A percentile compares a stretch with the other conserved stretches of the same genome.
These are phyloP conservation scores for Eupeodes latifasciatus DNA, from an alignment of 2,888 invertebrate genomes.

Conservation along the genomic window DNA sequence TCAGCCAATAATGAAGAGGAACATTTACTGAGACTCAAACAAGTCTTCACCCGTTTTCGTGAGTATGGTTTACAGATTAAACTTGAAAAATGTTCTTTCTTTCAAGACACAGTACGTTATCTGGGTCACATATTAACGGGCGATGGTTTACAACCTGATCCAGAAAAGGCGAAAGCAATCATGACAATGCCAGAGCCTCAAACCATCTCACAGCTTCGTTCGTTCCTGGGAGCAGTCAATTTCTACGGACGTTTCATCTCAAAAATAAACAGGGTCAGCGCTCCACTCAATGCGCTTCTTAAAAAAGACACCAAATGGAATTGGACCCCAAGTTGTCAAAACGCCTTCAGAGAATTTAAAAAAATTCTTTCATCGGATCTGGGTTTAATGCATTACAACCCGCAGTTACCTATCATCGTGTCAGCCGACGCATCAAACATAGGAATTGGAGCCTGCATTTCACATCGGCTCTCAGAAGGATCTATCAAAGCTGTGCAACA, in stretches of 20 bases:
- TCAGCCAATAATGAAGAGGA: too few relatives aligned
- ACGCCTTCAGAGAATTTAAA: not conserved
- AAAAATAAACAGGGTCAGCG: conserved; percentile 40
- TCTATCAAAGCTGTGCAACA: too few relatives aligned
- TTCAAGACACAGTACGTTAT: too few relatives aligned
- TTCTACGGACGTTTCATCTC: conserved; percentile 63
- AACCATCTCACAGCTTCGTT: conserved; percentile 54
- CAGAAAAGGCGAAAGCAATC: too few relatives aligned
- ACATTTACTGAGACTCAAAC: too few relatives aligned
- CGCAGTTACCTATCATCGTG: not conserved
- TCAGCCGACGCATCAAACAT: not conserved
- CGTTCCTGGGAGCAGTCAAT: conserved; percentile 65
- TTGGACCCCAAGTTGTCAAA: not conserved
- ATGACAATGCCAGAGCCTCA: conserved; percentile 60
- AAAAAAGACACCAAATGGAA: not conserved
- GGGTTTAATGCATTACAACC: not conserved
- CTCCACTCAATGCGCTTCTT: conserved; percentile 10
- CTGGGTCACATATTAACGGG: too few relatives aligned
- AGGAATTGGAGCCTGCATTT: not conserved
- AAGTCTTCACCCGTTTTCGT: too few relatives aligned
- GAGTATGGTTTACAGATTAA: too few relatives aligned
- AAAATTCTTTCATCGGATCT: not conserved
- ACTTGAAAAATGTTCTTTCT: too few relatives aligned
- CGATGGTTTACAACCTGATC: too few relatives aligned
- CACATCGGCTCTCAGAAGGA: not conserved